Evolutionary conservation across 1,140 invertebrate genomes (phyloP).

Genomic region (Argopecten irradians): DNA sequence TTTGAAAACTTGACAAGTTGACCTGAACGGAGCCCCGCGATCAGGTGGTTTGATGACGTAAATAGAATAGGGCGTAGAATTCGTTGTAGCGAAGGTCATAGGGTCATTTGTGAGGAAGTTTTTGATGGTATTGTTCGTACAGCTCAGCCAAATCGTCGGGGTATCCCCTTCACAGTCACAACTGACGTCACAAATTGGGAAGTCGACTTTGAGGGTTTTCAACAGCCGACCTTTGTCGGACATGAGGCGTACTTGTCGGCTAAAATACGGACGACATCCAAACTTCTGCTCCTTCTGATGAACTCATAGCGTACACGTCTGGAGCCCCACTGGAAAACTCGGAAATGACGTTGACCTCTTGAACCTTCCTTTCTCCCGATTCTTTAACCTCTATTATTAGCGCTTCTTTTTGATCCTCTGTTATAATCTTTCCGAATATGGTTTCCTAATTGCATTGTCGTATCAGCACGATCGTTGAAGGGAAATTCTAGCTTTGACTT

Average conservation of each 20-base stretch:
- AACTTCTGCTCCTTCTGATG: not conserved
- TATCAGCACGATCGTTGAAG: not conserved
- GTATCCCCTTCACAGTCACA: not conserved
- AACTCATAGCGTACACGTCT: not conserved
- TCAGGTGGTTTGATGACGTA: not conserved
- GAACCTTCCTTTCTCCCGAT: not conserved
- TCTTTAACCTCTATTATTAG: not conserved
- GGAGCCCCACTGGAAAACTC: constrained; percentile 5
- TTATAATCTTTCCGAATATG: not conserved
- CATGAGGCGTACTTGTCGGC: not conserved
- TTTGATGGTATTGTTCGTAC: not conserved
- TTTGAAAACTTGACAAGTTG: not conserved
- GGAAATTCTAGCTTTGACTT: not conserved
- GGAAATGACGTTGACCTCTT: not conserved
- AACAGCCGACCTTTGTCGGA: not conserved
- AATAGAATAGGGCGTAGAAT: not conserved
- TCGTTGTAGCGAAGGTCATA: not conserved
- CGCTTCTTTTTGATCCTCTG: not conserved
- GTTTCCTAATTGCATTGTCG: not conserved
- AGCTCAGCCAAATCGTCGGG: not conserved
- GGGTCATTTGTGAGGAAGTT: constrained; percentile 8
- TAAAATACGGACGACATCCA: constrained; percentile 12
- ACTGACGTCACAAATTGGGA: not conserved
- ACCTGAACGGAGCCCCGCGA: not conserved
- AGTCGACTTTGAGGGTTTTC: not conserved